Base-by-base conservation (phyloP, 2,888 invertebrate species). In the Dexiosoma caninum region DNA sequence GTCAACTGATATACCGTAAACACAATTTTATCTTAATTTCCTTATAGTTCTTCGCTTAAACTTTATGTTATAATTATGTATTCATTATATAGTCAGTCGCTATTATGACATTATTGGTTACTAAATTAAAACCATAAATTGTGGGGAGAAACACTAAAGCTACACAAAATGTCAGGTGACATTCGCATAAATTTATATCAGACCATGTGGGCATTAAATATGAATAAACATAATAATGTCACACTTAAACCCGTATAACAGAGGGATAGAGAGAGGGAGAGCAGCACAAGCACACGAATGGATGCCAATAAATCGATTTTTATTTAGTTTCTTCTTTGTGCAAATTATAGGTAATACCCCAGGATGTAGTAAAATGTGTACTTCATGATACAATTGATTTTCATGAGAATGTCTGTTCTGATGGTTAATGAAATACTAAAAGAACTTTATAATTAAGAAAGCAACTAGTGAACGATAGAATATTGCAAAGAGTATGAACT, bases 131-230 rank as follows among this genome's bases (percentile, higher is more conserved):
- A 2, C 23, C 23, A 40, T 37, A 51, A 75, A 42, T 51, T 42
- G 51, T 60, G 49, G 32, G n/a, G 9, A 62, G 14, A 51, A 14
- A 32, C 19, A 27, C 51, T 12, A 21, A 53, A 60, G 21, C 19
- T 37, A 51, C 9, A 2, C 16, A n/a, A n/a, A n/a, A 37, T 60
- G 66, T 46, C 75, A 76, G 71, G 40, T 76, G 71, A 60, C 67
- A 67, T 80, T 80, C 42, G 32, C 71, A 80, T 80, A 71, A 80
- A 76, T 80, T 80, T 72, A 35, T 49, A 32, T 49, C 37, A 42
- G 60, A 67, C 60, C 64, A 46, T 59, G 35, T 70, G 57, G 44
- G 51, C 19, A 55, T 77, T 55, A 69, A 53, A 55, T 70, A 57
- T 55, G 62, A 67, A 60, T 78, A 72, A 60, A 53, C 44, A 78